A percentile compares a stretch with the other conserved stretches of the same genome.
These are phyloP conservation scores for Neria commutata DNA, from an alignment of 2,888 invertebrate species.

Conservation along the genomic window DNA sequence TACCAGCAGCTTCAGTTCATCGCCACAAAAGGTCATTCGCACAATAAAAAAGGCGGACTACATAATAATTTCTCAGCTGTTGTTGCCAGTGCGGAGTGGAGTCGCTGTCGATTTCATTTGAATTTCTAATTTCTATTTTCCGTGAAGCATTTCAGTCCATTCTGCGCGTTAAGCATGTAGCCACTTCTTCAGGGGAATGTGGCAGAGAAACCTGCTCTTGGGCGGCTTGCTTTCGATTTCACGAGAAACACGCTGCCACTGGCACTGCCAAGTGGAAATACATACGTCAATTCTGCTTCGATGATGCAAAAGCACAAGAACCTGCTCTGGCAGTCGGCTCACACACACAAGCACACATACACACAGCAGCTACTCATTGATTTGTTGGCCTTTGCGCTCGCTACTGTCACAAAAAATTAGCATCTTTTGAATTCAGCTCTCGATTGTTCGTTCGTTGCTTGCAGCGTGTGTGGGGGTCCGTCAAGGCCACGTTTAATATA, in stretches of 20 bases:
- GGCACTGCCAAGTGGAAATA: neutral
- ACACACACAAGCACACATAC: too few relatives aligned
- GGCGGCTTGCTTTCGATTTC: neutral
- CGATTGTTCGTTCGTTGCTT: too few relatives aligned
- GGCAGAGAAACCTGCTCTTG: neutral
- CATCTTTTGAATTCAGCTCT: too few relatives aligned
- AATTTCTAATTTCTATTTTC: constrained; percentile 5
- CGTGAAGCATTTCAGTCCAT: neutral
- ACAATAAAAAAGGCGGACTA: constrained; percentile 1
- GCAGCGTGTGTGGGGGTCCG: too few relatives aligned
- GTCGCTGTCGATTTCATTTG: constrained; percentile 17
- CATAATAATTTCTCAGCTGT: neutral
- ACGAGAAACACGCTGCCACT: neutral
- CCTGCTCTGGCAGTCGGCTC: neutral
- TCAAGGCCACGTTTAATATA: too few relatives aligned
- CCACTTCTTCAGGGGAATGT: too few relatives aligned
- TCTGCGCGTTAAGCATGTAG: too few relatives aligned
- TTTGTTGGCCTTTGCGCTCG: too few relatives aligned
- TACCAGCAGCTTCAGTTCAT: too few relatives aligned
- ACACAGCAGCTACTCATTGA: too few relatives aligned
- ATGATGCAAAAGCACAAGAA: neutral
- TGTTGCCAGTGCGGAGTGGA: neutral
- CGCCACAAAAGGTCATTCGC: constrained; percentile 15
- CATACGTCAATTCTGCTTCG: neutral
- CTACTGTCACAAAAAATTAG: constrained; percentile 5